Conservation (phyloP, 2,888 invertebrate genomes). For the Drosophila fulvimacula region DNA sequence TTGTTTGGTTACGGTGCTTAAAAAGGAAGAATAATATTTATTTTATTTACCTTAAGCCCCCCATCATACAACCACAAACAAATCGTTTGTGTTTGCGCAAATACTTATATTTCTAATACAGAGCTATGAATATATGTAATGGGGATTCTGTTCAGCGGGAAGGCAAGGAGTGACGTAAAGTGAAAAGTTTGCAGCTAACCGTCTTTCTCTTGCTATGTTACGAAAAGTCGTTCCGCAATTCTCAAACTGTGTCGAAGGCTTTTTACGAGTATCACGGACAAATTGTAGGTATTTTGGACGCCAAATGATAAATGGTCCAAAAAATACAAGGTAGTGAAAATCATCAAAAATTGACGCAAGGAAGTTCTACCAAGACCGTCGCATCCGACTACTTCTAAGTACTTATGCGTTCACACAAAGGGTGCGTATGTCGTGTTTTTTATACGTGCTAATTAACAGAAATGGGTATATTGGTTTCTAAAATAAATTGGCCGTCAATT, state of each 20-base stretch:
- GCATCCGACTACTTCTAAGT: neutral
- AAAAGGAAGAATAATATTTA: constrained; percentile 61
- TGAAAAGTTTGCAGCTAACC: constrained; percentile 2
- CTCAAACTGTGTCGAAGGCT: neutral
- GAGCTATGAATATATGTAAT: constrained; percentile 12
- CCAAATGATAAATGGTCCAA: constrained; percentile 40
- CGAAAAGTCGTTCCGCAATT: constrained; percentile 7
- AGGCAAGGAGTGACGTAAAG: constrained; percentile 14
- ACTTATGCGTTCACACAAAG: neutral
- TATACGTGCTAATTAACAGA: neutral
- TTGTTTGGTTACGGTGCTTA: constrained; percentile 41
- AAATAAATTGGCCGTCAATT: too few relatives aligned
- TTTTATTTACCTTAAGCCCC: constrained; percentile 58
- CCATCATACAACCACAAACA: constrained; percentile 7
- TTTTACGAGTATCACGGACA: constrained; percentile 32
- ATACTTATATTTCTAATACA: constrained; percentile 5
- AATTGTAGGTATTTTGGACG: constrained; percentile 43
- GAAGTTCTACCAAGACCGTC: neutral
- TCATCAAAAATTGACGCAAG: constrained; percentile 12
- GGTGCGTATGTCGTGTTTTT: neutral
- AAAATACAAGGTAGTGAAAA: constrained; percentile 28
- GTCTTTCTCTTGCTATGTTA: constrained; percentile 5
- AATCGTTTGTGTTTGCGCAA: constrained; percentile 11
- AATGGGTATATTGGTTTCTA: neutral
- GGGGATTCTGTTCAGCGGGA: neutral